phyloP scores from a whole-genome alignment of 2,797 vertebrate species.

The Zenarchopterus dispar region DNA sequence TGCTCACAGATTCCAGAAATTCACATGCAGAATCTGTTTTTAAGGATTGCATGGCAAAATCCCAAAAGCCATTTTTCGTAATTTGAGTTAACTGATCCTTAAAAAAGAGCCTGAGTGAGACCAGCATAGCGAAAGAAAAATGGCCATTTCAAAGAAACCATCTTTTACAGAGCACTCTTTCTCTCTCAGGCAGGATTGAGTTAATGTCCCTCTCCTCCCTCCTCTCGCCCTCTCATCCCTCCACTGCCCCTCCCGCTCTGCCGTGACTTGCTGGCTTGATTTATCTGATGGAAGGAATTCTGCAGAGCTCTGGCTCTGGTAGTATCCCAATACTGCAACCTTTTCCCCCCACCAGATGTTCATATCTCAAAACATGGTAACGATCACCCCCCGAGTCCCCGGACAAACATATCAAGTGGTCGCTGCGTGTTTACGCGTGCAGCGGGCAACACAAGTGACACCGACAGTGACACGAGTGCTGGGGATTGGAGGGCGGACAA shows the following conservation, averaged over 20 bases:
- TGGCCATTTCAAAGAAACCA: constrained; percentile 57
- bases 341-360: constrained; percentile 88
- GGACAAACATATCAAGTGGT: constrained; percentile 85
- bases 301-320: constrained; percentile 79
- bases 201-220: constrained; percentile 72
- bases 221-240: constrained; percentile 49
- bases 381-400: constrained; percentile 83
- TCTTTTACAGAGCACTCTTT: constrained; percentile 64
- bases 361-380: constrained; percentile 83
- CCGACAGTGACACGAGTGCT: constrained; percentile 53
- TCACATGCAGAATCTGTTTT: background rate
- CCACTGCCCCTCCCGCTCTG: constrained; percentile 64
- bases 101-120: constrained; percentile 14
- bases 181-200: constrained; percentile 78
- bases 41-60: background rate
- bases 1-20: background rate
- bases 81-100: constrained; percentile 19
- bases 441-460: constrained; percentile 74
- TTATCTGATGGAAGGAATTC: constrained; percentile 89
- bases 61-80: background rate
- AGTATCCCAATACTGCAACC: constrained; percentile 85
- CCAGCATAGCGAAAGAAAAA: constrained; percentile 29
- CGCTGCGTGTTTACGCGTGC: constrained; percentile 77
- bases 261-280: constrained; percentile 84
- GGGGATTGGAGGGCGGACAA: constrained; percentile 21